Base-by-base conservation (phyloP, 64 coral and sea anemone genomes). In the Montipora foliosa region DNA sequence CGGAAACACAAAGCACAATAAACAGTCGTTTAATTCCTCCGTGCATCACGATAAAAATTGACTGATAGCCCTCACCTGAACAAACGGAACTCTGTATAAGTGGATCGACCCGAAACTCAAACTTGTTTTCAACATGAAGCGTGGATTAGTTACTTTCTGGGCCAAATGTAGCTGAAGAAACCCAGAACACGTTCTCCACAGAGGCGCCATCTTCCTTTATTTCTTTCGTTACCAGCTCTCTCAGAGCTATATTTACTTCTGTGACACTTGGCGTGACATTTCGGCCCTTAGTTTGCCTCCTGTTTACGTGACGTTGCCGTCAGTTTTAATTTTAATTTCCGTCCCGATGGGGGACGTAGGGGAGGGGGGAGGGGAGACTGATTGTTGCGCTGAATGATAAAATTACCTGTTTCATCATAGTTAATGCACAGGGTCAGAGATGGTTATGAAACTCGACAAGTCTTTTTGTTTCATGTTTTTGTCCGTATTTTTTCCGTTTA, bases 11-110 rank as follows among this genome's bases (percentile, higher is more conserved):
- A 37, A 37, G 29, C 29, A 37, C 0, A 67, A 0, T 13, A 67
- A 15, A 67, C 4, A 12, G 64, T 67, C 12, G 5, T 6, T 0
- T 4, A 20, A 24, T 71, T 20, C 5, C 17, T 5, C 4, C 17
- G 68, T 5, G 19, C 4, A 4, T 67, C 2, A 67, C 4, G 64
- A 67, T 17, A 71, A 21, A 71, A 71, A 71, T 21, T 21, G 68
- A 67, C 15, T 67, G 64, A 81, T 21, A 15, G 68, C 17, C 19
- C 16, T 86, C 71, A 86, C 82, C 82, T 86, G 82, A 49, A 86
- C 8, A 50, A 49, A 66, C 10, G 82, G 66, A 67, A n/a, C 67
- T 70, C 82, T 49, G 37, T 49, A 86, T 66, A 71, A 50, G 49
- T 20, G 10, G 16, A 13, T 71, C 3, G 66, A 51, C 19, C 82